Percentiles rank a stretch among this genome's conserved stretches.
These are phyloP conservation scores for Benitochromis conjunctus DNA, from an alignment of 2,113 vertebrate genomes.

Conservation along the genomic window DNA sequence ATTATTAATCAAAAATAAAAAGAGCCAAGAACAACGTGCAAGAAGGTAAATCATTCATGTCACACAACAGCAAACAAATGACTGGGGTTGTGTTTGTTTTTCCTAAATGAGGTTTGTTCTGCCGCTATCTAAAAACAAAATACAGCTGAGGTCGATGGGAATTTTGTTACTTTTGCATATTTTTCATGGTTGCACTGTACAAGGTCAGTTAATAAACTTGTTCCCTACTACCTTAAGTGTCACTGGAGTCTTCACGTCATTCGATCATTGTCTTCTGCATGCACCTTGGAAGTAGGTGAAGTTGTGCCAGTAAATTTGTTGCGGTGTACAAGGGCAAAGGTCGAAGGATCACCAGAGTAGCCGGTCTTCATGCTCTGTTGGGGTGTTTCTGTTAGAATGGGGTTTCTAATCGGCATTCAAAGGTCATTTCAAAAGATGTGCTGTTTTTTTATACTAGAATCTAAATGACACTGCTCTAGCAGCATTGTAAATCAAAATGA, in stretches of 20 bases:
- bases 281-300: too few relatives aligned
- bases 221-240: too few relatives aligned
- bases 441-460: neutral
- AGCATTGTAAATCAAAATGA: neutral
- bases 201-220: too few relatives aligned
- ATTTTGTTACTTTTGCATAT: neutral
- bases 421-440: neutral
- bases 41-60: neutral
- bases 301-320: too few relatives aligned
- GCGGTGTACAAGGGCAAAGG: neutral
- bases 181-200: neutral
- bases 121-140: neutral
- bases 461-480: neutral
- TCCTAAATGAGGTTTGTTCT: neutral
- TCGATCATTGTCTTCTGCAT: too few relatives aligned
- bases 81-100: neutral
- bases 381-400: neutral
- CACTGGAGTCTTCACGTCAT: too few relatives aligned
- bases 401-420: neutral
- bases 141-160: neutral
- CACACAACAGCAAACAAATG: neutral
- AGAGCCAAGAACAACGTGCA: neutral
- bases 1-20: neutral
- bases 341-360: neutral
- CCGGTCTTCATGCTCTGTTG: neutral